These are phyloP conservation scores for Drusus annulatus DNA, from an alignment of 1,140 invertebrate species.

Conservation along the genomic window DNA sequence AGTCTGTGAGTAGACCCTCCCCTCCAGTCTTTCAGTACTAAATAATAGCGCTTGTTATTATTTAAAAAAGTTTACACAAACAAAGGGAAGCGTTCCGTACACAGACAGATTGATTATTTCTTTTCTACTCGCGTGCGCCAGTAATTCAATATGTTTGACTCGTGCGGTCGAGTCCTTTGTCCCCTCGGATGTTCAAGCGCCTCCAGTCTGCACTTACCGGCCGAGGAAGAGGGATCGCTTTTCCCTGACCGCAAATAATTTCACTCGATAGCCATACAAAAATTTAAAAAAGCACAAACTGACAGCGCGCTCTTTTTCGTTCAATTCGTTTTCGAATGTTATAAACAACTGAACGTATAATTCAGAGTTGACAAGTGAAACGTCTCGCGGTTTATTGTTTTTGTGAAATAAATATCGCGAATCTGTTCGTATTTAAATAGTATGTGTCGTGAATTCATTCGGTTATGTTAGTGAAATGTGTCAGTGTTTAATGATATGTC, in stretches of 20 bases:
- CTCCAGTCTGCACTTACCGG: constrained; percentile 43
- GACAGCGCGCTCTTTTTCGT: constrained; percentile 31
- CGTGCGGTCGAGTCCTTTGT: constrained; percentile 16
- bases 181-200: constrained; percentile 37
- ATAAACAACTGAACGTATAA: no score
- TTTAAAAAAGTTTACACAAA: not conserved
- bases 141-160: not conserved
- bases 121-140: not conserved
- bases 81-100: not conserved
- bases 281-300: constrained; percentile 25
- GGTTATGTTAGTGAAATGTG: no score
- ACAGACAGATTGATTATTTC: not conserved
- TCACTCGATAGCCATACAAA: constrained; percentile 34
- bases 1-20: constrained; percentile 6
- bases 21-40: not conserved
- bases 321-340: not conserved
- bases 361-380: no score
- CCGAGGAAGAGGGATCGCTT: constrained; percentile 33
- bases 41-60: not conserved
- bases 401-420: no score
- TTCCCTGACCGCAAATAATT: not conserved
- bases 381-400: no score
- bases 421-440: no score
- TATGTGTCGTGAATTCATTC: no score
- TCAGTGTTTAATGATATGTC: no score